Evolutionary conservation across 2,797 vertebrate genomes (phyloP), one percentile per base, ranked within the genome.

Genomic region (Oreonectes daqikongensis): DNA sequence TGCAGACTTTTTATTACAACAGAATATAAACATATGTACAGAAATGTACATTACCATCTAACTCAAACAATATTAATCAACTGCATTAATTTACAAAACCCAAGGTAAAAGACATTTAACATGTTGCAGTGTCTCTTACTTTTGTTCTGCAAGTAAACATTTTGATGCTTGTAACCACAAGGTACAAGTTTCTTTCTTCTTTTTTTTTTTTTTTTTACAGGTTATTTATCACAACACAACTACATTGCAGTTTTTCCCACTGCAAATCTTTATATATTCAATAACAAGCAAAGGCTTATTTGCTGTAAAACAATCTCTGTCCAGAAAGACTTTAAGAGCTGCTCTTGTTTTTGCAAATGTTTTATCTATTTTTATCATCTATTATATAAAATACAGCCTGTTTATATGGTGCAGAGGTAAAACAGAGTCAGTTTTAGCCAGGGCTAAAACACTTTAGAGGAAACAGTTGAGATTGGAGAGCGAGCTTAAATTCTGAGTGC

Each of bases 1-100:
- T 46, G 22, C 48, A 57, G 14, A 26, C 2, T 53, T 66, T 32
- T 60, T 68, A n/a, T 32, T 57, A 68, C 55, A 60, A 20, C 18
- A 38, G 17, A 5, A 35, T n/a, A 50, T 38, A 17, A 44, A 40
- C 35, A 38, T 61, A 69, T 60, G 22, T 61, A 69, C 44, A 76
- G 22, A 66, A 22, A 76, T 61, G 38, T 69, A 28, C 42, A 77
- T 52, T 7, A 61, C 59, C 38, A 4, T 3, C 14, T 24, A 32
- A 8, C 24, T 48, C 10, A 42, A 28, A 30, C 7, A 59, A 59
- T 26, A 69, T 12, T 38, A n/a, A 61, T 35, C 17, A 32, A n/a
- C 5, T 40, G 59, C 14, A 12, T 12, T 40, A 17, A 59, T 55
- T 48, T 24, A 60, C 38, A 75, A 68, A 57, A 32, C 26, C 6